phyloP scores from a whole-genome alignment of 2,888 invertebrate species.

The Synanthedon andrenaeformis region DNA sequence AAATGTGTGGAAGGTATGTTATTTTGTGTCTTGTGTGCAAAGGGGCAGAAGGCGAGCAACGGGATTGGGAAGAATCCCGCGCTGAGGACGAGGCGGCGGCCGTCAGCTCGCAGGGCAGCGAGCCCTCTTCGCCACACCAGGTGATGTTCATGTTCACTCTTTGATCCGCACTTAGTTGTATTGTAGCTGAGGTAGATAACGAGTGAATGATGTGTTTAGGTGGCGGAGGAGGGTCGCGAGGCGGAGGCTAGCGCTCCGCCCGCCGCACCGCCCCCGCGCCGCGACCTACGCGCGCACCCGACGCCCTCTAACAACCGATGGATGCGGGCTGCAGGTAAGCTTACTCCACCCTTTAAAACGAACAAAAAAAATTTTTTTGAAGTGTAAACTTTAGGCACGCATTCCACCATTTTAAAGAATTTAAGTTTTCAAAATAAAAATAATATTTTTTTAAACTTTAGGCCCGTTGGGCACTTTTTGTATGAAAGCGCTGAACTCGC shows the following conservation, averaged over 20 bases:
- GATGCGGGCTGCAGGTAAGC: slow-evolving; percentile 58
- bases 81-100: slow-evolving; percentile 60
- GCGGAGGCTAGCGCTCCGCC: slow-evolving; percentile 76
- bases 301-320: slow-evolving; percentile 58
- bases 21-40: background rate
- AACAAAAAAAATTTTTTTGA: no score
- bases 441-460: no score
- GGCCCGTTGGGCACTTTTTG: background rate
- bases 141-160: slow-evolving; percentile 19
- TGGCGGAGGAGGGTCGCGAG: slow-evolving; percentile 80
- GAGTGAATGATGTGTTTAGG: slow-evolving; percentile 15
- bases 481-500: background rate
- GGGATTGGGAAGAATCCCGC: slow-evolving; percentile 56
- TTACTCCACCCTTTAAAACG: no score
- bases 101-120: slow-evolving; percentile 64
- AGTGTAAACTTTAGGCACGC: no score
- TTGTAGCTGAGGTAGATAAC: background rate
- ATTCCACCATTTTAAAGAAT: no score
- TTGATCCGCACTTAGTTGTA: slow-evolving; percentile 12
- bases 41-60: slow-evolving; percentile 44
- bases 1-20: no score
- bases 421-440: no score
- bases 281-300: slow-evolving; percentile 39
- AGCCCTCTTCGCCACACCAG: slow-evolving; percentile 59
- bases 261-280: slow-evolving; percentile 24